A percentile compares a stretch with the other conserved stretches of the same genome.
These are phyloP conservation scores for Zaprionus obscuricornis DNA, from an alignment of 2,888 invertebrate genomes.

Conservation along the genomic window DNA sequence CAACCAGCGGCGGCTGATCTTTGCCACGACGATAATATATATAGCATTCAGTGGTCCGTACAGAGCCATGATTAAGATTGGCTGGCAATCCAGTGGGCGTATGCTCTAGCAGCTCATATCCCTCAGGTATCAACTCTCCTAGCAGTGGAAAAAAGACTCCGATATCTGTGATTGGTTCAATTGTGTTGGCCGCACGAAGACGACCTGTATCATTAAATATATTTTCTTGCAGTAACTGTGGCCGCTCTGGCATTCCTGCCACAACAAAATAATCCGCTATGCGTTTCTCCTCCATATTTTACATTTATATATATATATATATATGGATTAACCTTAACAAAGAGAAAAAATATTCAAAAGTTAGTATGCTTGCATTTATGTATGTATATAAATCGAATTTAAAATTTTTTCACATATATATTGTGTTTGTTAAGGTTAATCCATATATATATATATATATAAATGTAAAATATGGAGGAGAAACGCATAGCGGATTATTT, in stretches of 20 bases:
- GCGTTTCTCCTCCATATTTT: slow-evolving; percentile 91
- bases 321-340: too few species aligned
- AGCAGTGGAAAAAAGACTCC: slow-evolving; percentile 94
- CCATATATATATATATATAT: slow-evolving; percentile 15
- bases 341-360: too few species aligned
- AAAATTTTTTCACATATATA: not conserved
- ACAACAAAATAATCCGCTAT: slow-evolving; percentile 99
- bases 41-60: slow-evolving; percentile 96
- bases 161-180: slow-evolving; percentile 98
- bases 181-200: slow-evolving; percentile 91
- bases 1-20: slow-evolving; percentile 98
- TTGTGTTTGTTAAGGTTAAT: slow-evolving; percentile 17
- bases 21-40: slow-evolving; percentile 95
- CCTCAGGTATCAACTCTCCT: slow-evolving; percentile 93
- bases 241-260: slow-evolving; percentile 94
- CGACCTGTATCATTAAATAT: slow-evolving; percentile 90
- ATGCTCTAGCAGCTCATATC: slow-evolving; percentile 87
- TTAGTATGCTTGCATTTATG: too few species aligned
- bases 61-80: slow-evolving; percentile 98
- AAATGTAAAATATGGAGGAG: slow-evolving; percentile 88
- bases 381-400: too few species aligned
- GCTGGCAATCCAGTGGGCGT: slow-evolving; percentile 96
- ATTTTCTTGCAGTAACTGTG: slow-evolving; percentile 89
- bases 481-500: slow-evolving; percentile 98
- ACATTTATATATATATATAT: slow-evolving; percentile 6